A percentile compares a stretch with the other conserved stretches of the same genome.
These are phyloP conservation scores for Phaenicophaeus curvirostris DNA, from an alignment of 2,797 vertebrate genomes.

Conservation along the genomic window DNA sequence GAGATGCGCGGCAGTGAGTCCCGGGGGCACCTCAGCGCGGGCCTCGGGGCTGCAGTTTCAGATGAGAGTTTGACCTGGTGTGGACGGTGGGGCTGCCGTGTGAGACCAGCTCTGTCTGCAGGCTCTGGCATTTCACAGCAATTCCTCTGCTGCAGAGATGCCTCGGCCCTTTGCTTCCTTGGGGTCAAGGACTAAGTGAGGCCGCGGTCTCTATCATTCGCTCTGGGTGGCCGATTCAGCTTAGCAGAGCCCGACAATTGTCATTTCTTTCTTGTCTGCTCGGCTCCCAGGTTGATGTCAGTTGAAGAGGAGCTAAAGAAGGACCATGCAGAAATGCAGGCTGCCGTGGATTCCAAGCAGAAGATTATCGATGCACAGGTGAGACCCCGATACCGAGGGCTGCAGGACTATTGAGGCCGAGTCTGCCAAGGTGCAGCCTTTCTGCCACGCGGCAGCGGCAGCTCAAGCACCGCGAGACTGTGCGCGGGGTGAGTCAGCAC, in stretches of 20 bases:
- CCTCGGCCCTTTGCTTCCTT: background rate
- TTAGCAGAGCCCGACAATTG: background rate
- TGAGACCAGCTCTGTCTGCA: background rate
- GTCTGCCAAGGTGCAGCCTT: background rate
- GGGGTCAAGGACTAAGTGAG: background rate
- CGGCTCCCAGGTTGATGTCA: conserved; percentile 89
- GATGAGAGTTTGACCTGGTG: background rate
- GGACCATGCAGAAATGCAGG: conserved; percentile 97
- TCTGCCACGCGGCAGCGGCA: background rate
- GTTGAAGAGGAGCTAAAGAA: conserved; percentile 98
- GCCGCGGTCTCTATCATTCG: background rate
- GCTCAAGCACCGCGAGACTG: accelerated
- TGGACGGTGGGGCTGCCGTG: background rate
- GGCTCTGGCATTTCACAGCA: background rate
- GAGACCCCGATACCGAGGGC: background rate
- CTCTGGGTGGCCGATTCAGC: background rate
- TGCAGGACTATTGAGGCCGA: background rate
- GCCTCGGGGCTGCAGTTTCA: background rate
- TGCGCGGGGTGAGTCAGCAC: background rate
- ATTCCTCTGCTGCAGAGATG: background rate
- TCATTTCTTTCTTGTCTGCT: background rate
- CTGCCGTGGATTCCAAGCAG: conserved; percentile 96
- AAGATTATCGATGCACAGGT: conserved; percentile 99
- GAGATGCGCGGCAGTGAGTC: no score
- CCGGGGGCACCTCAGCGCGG: no score